phyloP scores from a whole-genome alignment of 2,113 vertebrate genomes.

The Clarias macrocephalus region DNA sequence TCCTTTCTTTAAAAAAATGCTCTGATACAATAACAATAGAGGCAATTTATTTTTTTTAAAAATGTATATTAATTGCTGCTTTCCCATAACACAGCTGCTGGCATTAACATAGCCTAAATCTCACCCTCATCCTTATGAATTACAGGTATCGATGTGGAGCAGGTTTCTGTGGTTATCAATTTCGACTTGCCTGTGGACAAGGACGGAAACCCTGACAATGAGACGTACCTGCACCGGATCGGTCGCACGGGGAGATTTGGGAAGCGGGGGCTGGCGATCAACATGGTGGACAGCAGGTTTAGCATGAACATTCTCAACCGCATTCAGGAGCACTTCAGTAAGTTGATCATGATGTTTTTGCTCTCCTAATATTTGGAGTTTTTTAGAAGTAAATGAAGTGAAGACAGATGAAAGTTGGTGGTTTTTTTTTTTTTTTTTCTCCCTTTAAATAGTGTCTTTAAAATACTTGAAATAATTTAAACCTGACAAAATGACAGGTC shows the following conservation, averaged over 20 bases:
- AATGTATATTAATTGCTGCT: neutral
- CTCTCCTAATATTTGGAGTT: neutral
- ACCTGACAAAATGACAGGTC: neutral
- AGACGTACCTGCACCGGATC: constrained; percentile 95
- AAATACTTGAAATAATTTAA: neutral
- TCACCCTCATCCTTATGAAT: neutral
- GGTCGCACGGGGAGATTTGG: constrained; percentile 95
- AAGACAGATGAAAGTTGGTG: neutral
- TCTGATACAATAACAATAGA: neutral
- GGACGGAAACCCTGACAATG: constrained; percentile 92
- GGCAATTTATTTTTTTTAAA: too few species aligned
- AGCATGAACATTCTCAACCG: constrained; percentile 94
- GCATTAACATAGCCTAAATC: neutral
- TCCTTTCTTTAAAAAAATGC: neutral
- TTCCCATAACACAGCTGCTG: neutral
- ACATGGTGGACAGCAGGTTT: constrained; percentile 98
- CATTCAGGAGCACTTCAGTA: constrained; percentile 95
- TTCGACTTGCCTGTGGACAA: constrained; percentile 96
- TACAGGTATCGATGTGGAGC: constrained; percentile 92
- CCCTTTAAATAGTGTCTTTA: neutral
- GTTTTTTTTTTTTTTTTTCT: too few species aligned
- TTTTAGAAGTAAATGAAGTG: too few species aligned
- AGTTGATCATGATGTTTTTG: constrained; percentile 40
- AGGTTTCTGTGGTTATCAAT: constrained; percentile 96
- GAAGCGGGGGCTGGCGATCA: constrained; percentile 91